Evolutionary conservation across 37 sponge, comb jelly and placozoan species (phyloP).

Genomic region (Halichondria panicea): DNA sequence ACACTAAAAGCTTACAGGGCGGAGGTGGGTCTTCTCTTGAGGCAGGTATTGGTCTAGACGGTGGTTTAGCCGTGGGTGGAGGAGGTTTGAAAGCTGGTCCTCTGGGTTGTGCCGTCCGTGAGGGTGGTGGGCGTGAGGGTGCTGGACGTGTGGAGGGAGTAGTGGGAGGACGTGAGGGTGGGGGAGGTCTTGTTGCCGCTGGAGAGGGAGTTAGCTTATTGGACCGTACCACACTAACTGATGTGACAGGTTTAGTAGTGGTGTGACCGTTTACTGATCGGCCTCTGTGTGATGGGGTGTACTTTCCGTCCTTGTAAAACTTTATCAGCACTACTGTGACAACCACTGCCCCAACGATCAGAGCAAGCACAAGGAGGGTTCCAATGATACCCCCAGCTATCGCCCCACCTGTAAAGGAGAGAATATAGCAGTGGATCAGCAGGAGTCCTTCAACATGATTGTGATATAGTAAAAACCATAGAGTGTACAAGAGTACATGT

Average conservation of each 20-base stretch:
- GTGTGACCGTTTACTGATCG: not conserved
- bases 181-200: constrained; percentile 1
- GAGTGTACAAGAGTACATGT: too few species aligned
- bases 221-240: constrained; percentile 14
- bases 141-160: not conserved
- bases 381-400: constrained; percentile 33
- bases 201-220: not conserved
- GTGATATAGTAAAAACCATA: too few species aligned
- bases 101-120: not conserved
- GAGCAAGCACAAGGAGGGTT: constrained; percentile 7
- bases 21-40: not conserved
- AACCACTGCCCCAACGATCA: constrained; percentile 11
- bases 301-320: not conserved
- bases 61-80: not conserved
- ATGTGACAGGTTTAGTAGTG: not conserved
- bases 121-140: constrained; percentile 3
- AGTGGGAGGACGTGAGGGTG: not conserved
- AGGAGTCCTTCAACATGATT: too few species aligned
- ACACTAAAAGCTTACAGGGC: not conserved
- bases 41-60: not conserved
- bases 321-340: not conserved
- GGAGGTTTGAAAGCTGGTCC: not conserved
- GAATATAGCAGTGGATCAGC: too few species aligned
- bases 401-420: not conserved
- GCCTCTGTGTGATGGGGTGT: not conserved